These are phyloP conservation scores for Synergus laeviventris DNA, from an alignment of 2,888 invertebrate species.

Conservation along the genomic window DNA sequence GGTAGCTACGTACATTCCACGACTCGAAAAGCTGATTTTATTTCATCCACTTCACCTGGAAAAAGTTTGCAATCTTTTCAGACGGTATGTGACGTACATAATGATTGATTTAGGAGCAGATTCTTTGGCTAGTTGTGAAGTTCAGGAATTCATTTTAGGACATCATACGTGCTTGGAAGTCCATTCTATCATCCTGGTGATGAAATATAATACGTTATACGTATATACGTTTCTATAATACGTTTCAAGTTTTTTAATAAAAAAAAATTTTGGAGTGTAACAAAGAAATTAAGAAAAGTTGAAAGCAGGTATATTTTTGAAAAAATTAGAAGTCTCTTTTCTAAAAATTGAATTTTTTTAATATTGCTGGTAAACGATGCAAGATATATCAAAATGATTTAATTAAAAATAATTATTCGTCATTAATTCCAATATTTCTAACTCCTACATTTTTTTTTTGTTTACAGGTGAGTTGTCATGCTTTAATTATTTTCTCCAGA, in stretches of 20 bases:
- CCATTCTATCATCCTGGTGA: neutral
- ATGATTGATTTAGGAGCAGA: neutral
- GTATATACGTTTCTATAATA: no score
- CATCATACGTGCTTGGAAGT: neutral
- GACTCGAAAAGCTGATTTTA: neutral
- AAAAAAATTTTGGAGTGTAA: no score
- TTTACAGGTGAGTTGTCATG: slow-evolving; percentile 14
- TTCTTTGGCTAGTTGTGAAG: neutral
- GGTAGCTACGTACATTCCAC: slow-evolving; percentile 9
- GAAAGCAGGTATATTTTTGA: no score
- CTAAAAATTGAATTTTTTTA: no score
- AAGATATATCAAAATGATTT: neutral
- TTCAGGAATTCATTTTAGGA: neutral
- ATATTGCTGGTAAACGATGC: no score
- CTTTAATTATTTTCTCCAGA: neutral
- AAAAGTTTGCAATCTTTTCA: slow-evolving; percentile 9
- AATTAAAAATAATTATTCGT: neutral
- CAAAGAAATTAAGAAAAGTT: no score
- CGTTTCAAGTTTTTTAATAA: no score
- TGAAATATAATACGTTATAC: no score
- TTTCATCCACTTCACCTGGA: neutral
- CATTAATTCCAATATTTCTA: neutral
- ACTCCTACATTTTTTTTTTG: neutral
- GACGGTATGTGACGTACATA: neutral
- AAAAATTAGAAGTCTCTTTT: no score